Conservation (phyloP, 2,797 vertebrate species). For the Ispidina picta region DNA sequence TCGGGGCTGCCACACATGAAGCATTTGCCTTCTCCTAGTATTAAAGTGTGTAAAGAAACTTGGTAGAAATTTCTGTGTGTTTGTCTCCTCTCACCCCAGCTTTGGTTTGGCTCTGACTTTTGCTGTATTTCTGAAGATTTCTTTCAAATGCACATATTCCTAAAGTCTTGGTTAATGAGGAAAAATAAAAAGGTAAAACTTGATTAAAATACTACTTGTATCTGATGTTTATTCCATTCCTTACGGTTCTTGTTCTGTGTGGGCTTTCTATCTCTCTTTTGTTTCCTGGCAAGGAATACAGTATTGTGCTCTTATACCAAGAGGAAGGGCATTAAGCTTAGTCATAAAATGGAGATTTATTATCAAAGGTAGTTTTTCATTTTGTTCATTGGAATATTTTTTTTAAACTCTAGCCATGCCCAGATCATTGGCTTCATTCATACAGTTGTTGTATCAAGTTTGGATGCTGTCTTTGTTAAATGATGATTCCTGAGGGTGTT, state of each 20-base stretch:
- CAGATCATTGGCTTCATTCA: slow-evolving; percentile 52
- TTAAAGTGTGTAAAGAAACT: neutral
- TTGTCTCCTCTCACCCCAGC: neutral
- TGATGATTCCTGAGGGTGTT: slow-evolving; percentile 44
- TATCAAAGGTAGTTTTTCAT: slow-evolving; percentile 41
- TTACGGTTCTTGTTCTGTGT: neutral
- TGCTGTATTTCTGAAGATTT: neutral
- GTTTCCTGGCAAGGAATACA: slow-evolving; percentile 18
- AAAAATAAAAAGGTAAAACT: neutral
- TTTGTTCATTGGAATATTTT: neutral
- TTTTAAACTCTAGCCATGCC: neutral
- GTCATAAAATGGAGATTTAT: slow-evolving; percentile 57
- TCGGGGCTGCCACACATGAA: neutral
- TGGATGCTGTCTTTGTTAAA: slow-evolving; percentile 55
- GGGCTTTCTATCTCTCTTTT: neutral
- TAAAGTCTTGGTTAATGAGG: neutral
- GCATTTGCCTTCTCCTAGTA: neutral
- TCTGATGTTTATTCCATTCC: neutral
- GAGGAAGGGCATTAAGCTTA: slow-evolving; percentile 41
- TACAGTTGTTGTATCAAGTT: neutral
- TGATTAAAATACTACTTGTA: neutral
- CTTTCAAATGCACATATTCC: neutral
- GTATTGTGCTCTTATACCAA: slow-evolving; percentile 10
- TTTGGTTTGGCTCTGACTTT: neutral
- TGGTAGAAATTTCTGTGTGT: neutral